Evolutionary conservation across 2,888 invertebrate genomes (phyloP), one percentile per base, ranked within the genome.

Genomic region (Amblyteles armatorius): DNA sequence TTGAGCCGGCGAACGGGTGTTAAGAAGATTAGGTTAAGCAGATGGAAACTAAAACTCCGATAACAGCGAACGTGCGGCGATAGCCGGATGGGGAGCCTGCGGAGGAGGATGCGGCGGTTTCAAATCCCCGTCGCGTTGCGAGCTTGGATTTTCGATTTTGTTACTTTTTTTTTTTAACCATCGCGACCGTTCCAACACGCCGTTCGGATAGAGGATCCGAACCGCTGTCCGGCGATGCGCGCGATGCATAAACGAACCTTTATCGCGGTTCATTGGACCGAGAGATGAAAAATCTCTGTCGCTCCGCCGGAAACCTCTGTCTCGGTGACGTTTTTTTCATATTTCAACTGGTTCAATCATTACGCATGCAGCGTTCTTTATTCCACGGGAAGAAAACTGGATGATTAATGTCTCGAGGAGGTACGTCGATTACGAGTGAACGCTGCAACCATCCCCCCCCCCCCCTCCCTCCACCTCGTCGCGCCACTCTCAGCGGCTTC

Each of bases 371-470:
- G 50, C 65, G 36, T 79, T 50, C 69, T 22, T 11, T 7, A 52
- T 69, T 67, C 22, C 44, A 40, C 48, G 22, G 52, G 33, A 63
- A 57, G 63, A 60, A 77, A 67, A 63, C 52, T 52, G 84, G 44
- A 84, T 84, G 84, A 84, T 84, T 80, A 84, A 84, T 84, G 84
- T 68, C 67, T 78, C 74, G 68, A 74, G 68, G 44, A 60, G 67
- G 33, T 40, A 65, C 80, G 80, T 74, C 80, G 68, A 74, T 81
- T 81, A 81, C 80, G 80, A 74, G 57, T 57, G 74, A 63, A 44
- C 26, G 40, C 19, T 57, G 29, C 19, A 7, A n/a, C 57, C 44
- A 26, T 55, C 22, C 68, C 50, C 26, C 60, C 5, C 1, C 9
- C 9, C 40, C 5, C 1, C 9, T 7, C 9, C 67, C 36, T 44